Conservation (phyloP, 2,888 invertebrate genomes). For the Thecophora atra region DNA sequence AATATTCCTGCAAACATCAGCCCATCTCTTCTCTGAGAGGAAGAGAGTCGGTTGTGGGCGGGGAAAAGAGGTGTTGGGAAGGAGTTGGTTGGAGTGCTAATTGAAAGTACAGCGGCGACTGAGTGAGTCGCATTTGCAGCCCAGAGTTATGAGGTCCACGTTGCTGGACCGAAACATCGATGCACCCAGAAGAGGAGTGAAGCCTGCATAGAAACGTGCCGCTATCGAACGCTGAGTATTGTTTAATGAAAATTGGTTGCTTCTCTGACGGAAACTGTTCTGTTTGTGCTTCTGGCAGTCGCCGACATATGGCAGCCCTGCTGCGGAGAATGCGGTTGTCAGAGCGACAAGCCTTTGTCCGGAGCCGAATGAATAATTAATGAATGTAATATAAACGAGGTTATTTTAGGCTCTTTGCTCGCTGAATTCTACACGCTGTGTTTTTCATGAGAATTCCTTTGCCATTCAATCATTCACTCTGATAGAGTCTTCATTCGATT, state of each 20-base stretch:
- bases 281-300: neutral
- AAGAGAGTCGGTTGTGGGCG: neutral
- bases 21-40: neutral
- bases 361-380: neutral
- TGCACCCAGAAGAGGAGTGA: neutral
- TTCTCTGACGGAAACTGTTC: neutral
- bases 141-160: neutral
- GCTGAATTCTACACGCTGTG: too few relatives aligned
- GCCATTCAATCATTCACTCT: too few relatives aligned
- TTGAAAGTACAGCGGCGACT: neutral
- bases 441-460: too few relatives aligned
- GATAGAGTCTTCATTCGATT: too few relatives aligned
- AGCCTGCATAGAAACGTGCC: neutral
- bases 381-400: slow-evolving; percentile 8
- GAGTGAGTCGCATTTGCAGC: neutral
- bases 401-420: neutral
- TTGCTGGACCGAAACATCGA: neutral
- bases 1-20: neutral
- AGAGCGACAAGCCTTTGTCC: too few relatives aligned
- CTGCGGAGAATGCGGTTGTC: too few relatives aligned
- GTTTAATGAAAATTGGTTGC: neutral
- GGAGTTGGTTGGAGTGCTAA: neutral
- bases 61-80: neutral
- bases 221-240: neutral
- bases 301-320: too few relatives aligned